Conservation (phyloP, 2,888 invertebrate genomes). For the Agapostemon virescens region DNA sequence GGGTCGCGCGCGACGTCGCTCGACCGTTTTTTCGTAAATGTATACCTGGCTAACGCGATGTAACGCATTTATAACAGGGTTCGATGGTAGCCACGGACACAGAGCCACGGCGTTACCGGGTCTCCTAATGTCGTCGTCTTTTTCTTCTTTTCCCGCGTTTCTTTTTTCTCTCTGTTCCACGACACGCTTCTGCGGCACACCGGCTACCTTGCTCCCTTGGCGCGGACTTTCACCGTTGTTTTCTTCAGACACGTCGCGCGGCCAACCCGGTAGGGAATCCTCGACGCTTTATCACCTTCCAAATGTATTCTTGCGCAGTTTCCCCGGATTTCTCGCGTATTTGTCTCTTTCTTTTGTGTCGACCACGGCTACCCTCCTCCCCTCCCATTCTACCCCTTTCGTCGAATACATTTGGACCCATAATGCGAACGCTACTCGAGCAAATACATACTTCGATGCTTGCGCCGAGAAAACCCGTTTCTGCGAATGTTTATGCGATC, state of each 20-base stretch:
- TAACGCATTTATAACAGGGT: slow-evolving; percentile 55
- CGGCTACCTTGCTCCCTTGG: slow-evolving; percentile 29
- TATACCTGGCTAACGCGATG: slow-evolving; percentile 43
- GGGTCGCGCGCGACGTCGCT: slow-evolving; percentile 39
- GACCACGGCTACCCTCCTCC: neutral
- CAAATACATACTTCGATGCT: slow-evolving; percentile 8
- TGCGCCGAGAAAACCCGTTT: neutral
- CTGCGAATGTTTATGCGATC: neutral
- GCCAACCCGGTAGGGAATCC: slow-evolving; percentile 25
- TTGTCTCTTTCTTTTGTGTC: slow-evolving; percentile 9
- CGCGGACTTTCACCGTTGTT: slow-evolving; percentile 41
- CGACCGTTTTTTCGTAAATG: slow-evolving; percentile 40
- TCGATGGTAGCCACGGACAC: slow-evolving; percentile 45
- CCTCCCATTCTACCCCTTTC: neutral
- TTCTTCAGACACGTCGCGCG: slow-evolving; percentile 23
- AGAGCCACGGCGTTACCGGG: slow-evolving; percentile 46
- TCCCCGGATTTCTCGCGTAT: neutral
- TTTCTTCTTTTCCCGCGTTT: neutral
- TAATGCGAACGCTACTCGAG: slow-evolving; percentile 8
- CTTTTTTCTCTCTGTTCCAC: slow-evolving; percentile 34
- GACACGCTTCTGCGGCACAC: slow-evolving; percentile 17
- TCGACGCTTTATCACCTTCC: slow-evolving; percentile 30
- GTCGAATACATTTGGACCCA: slow-evolving; percentile 4
- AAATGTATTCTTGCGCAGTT: slow-evolving; percentile 14
- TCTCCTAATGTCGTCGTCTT: slow-evolving; percentile 52